Evolutionary conservation across 2,888 invertebrate genomes (phyloP).

Genomic region (Zaprionus lineosus): DNA sequence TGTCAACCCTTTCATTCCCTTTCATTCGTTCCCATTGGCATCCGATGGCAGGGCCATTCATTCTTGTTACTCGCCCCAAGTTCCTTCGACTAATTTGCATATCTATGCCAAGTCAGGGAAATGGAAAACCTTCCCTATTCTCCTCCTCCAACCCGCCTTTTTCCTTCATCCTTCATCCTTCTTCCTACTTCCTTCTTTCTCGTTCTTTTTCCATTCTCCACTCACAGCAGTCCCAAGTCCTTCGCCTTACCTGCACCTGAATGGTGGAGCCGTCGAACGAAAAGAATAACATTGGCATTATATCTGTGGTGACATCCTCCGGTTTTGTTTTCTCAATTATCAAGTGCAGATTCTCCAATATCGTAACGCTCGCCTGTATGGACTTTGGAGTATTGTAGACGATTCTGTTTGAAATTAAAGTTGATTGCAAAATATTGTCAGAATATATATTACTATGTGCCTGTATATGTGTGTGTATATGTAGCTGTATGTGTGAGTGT

Average conservation of each 20-base stretch:
- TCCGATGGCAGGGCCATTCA: too few species aligned
- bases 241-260: constrained; percentile 94
- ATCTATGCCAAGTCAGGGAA: constrained; percentile 37
- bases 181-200: too few species aligned
- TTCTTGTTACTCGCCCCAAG: neutral
- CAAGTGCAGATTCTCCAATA: constrained; percentile 94
- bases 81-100: constrained; percentile 56
- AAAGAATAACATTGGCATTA: constrained; percentile 92
- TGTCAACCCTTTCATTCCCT: constrained; percentile 37
- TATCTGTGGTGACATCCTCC: constrained; percentile 90
- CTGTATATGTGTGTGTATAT: too few species aligned
- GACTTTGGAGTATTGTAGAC: constrained; percentile 91
- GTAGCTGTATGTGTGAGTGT: too few species aligned
- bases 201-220: too few species aligned
- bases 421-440: too few species aligned
- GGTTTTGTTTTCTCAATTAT: constrained; percentile 93
- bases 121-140: neutral
- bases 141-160: too few species aligned
- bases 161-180: too few species aligned
- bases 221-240: too few species aligned
- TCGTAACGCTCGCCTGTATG: constrained; percentile 92
- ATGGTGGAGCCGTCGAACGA: constrained; percentile 94
- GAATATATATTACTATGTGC: too few species aligned
- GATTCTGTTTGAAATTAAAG: constrained; percentile 83
- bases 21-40: neutral